Conservation (phyloP, 2,113 vertebrate species). For the Heptranchias perlo region DNA sequence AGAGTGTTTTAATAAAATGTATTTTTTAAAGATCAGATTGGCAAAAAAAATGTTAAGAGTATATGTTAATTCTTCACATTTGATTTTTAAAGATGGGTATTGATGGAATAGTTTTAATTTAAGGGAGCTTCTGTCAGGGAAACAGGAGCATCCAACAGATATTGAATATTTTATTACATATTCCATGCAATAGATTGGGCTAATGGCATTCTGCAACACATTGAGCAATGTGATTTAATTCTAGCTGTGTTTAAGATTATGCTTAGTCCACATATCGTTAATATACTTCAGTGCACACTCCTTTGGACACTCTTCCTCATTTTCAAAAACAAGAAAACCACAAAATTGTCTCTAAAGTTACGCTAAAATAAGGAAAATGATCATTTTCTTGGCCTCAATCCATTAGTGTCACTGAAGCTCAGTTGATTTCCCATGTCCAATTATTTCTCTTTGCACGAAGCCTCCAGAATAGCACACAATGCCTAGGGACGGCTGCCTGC, state of each 20-base stretch:
- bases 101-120: not conserved
- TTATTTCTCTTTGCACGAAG: constrained; percentile 80
- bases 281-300: not conserved
- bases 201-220: not conserved
- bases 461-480: constrained; percentile 69
- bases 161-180: not conserved
- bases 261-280: not conserved
- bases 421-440: constrained; percentile 92
- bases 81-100: not conserved
- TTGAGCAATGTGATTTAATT: not conserved
- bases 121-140: not conserved
- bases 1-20: not conserved
- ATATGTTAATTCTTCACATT: not conserved
- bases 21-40: not conserved
- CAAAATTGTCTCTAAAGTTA: not conserved
- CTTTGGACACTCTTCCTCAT: not conserved
- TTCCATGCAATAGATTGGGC: not conserved
- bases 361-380: constrained; percentile 59
- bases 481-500: constrained; percentile 73
- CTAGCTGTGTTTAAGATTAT: not conserved
- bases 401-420: constrained; percentile 75
- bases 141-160: not conserved
- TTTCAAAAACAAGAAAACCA: constrained; percentile 8
- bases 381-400: constrained; percentile 70
- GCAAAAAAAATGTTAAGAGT: not conserved